Evolutionary conservation across 2,888 invertebrate genomes (phyloP).

Genomic region (Craniophora ligustri): DNA sequence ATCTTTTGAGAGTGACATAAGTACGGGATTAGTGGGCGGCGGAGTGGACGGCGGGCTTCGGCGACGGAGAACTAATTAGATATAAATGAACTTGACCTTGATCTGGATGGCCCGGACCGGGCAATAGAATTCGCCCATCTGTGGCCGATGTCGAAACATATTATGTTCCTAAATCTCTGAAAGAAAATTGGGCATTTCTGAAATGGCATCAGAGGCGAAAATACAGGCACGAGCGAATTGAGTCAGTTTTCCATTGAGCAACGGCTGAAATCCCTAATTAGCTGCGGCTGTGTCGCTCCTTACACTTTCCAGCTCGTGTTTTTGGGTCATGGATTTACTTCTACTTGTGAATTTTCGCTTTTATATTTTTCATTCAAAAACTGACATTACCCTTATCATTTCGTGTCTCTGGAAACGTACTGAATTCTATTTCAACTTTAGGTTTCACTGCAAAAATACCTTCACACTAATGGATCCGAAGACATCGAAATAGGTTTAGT

Average conservation of each 20-base stretch:
- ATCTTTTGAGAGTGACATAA: conserved; percentile 5
- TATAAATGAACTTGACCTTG: conserved; percentile 11
- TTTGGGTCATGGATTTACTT: conserved; percentile 26
- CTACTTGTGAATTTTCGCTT: conserved; percentile 21
- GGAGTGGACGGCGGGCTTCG: conserved; percentile 4
- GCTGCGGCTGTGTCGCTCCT: conserved; percentile 26
- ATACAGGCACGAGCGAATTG: conserved; percentile 12
- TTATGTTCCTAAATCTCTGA: conserved; percentile 10
- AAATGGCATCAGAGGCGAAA: conserved; percentile 17
- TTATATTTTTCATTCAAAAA: conserved; percentile 26
- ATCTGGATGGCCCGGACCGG: background rate
- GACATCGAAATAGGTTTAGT: too few species aligned
- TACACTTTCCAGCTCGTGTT: conserved; percentile 26
- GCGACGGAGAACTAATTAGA: conserved; percentile 28
- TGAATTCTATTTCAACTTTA: too few species aligned
- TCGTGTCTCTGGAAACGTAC: conserved; percentile 7
- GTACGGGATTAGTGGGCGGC: conserved; percentile 6
- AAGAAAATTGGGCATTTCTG: conserved; percentile 26
- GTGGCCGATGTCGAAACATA: background rate
- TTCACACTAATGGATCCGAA: too few species aligned
- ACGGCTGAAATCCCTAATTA: conserved; percentile 43
- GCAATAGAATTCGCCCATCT: conserved; percentile 1
- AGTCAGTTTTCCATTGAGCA: conserved; percentile 20
- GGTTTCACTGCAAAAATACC: too few species aligned
- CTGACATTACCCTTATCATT: conserved; percentile 21